Conservation (phyloP, 2,888 invertebrate species). For the Eupeodes luniger region DNA sequence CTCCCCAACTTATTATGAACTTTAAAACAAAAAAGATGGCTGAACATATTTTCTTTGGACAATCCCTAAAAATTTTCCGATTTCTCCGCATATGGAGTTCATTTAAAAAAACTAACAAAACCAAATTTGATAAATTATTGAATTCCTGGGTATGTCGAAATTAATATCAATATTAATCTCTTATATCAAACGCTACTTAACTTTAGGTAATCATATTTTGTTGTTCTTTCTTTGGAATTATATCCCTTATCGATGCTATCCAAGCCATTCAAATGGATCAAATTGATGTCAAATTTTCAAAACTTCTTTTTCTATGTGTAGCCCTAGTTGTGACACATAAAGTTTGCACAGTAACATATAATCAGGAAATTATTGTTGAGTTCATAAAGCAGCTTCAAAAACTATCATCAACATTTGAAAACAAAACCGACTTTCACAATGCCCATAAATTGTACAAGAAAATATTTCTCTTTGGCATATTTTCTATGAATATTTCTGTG, state of each 20-base stretch:
- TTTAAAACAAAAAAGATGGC: constrained; percentile 5
- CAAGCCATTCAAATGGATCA: neutral
- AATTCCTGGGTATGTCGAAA: neutral
- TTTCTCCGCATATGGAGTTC: neutral
- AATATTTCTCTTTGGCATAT: constrained; percentile 4
- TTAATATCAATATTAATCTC: neutral
- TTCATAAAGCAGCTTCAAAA: constrained; percentile 18
- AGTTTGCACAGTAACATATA: neutral
- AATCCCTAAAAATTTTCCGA: neutral
- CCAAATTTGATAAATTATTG: neutral
- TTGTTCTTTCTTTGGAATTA: neutral
- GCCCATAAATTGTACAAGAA: neutral
- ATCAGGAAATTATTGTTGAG: neutral
- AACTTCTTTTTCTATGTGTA: constrained; percentile 2
- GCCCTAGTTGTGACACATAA: neutral
- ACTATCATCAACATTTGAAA: constrained; percentile 12
- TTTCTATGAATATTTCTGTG: neutral
- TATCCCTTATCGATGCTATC: neutral
- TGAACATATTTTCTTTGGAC: neutral
- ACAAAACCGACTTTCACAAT: neutral
- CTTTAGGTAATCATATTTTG: neutral
- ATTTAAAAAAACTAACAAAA: neutral
- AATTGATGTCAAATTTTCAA: neutral
- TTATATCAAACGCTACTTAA: neutral
- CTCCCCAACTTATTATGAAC: no score